Base-by-base conservation (phyloP, 1,140 invertebrate genomes). In the Saccostrea cuccullata region DNA sequence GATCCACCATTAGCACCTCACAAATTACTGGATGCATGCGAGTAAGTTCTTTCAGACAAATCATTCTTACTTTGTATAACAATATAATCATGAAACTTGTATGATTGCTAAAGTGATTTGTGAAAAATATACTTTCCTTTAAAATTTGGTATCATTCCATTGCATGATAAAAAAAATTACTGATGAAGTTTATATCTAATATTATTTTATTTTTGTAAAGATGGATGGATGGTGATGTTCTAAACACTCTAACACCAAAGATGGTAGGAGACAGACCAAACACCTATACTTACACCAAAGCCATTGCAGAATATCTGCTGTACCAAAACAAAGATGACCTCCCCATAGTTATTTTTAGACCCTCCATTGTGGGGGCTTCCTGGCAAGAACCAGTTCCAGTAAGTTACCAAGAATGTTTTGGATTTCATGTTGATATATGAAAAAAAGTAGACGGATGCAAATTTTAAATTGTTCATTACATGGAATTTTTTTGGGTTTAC, bases 311-410 rank as follows among this genome's bases (percentile, higher is more conserved):
- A 87, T 92, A 92, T 56, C 89, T 96, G 26, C 89, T 95, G 9
- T 87, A 94, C 26, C 93, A 95, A 96, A 97, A 97, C 77, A 60
- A 87, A 96, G 91, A 91, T 9, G 92, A 93, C 30, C 87, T 99
- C 56, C 98, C 98, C 0, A 95, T 97, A 3, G 96, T 97, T 2
- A 97, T 99, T 90, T 96, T 98, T 60, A 96, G 98, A 92, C 98
- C 98, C 0, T 99, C 98, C 0, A 99, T 99, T 97, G 98, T 99
- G 93, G 97, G 97, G 13, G 98, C 97, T 30, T 96, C 98, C 4
- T 99, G 98, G 98, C 97, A 97, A 93, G 98, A 99, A 94, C 99
- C 98, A 0, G 93, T 97, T 4, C 97, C 98, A 6, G 98, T 94
- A 89, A 91, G 92, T 91, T 17, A 20, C 47, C 12, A 55, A 11